Evolutionary conservation across 2,113 vertebrate species (phyloP), one percentile per base, ranked within the genome.

Genomic region (Danionella cerebrum): DNA sequence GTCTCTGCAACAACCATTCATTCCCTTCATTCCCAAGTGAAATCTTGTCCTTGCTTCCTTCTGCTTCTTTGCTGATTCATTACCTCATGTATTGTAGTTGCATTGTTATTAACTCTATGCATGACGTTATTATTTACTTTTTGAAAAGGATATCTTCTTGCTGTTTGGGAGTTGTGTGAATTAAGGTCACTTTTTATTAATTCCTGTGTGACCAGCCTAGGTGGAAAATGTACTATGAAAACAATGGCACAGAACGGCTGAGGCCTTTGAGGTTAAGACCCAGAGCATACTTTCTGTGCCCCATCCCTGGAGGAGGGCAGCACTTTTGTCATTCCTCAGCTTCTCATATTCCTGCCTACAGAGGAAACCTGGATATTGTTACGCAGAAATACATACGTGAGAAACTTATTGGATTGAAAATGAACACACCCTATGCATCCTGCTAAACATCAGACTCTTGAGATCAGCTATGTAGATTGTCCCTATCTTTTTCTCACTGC

Each of bases 341-440:
- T 70, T 68, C 70, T 12, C 38, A 79, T 67, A 80, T 80, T 83
- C 75, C 80, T n/a, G 31, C 74, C 71, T 50, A 55, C 62, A 72
- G 16, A 66, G 16, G 55, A 18, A 58, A 38, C 27, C 63, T 59
- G 67, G 76, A 60, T 82, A 75, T 5, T 70, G 70, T 83, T 82
- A 76, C 72, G 14, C 35, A 38, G 10, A 1, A 1, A 67, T 42
- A 67, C 66, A 63, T 33, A n/a, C 55, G 24, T 78, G 72, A 5
- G 38, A 33, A 58, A 52, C 42, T 2, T n/a, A 27, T 70, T 51
- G 29, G 1, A 62, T 9, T 42, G 22, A 19, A 59, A 25, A 50
- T 47, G 53, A 55, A 66, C 16, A 62, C 41, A 12, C 54, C 18
- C 51, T 25, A 48, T 54, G 31, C 27, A 14, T 42, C 16, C 14